A percentile compares a stretch with the other conserved stretches of the same genome.
phyloP scores from a whole-genome alignment of 2,113 vertebrate genomes.

The Glareola pratincola region DNA sequence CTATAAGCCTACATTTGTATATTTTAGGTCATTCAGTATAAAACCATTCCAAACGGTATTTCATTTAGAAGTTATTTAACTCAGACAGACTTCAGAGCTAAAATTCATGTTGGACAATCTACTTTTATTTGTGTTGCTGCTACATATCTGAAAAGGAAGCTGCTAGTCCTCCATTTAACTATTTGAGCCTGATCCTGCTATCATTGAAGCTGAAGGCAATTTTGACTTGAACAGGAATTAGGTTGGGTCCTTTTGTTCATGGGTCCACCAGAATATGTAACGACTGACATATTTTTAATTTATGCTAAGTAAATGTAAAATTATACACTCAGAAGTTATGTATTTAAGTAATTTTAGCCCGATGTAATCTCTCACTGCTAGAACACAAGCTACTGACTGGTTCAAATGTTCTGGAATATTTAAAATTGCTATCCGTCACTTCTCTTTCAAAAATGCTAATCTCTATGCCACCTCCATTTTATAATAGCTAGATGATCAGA shows the following conservation, averaged over 20 bases:
- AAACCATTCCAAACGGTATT: conserved; percentile 20
- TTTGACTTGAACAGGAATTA: neutral
- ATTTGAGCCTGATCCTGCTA: neutral
- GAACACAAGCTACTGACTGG: neutral
- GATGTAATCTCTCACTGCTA: neutral
- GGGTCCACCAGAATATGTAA: neutral
- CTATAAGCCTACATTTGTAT: neutral
- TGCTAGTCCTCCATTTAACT: neutral
- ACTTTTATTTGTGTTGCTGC: conserved; percentile 2
- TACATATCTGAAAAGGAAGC: neutral
- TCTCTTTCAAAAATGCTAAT: neutral
- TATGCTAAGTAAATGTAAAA: neutral
- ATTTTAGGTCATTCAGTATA: neutral
- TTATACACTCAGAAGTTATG: neutral
- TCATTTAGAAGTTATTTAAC: conserved; percentile 36
- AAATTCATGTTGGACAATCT: neutral
- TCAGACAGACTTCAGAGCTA: neutral
- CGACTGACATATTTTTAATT: neutral
- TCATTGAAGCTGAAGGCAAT: neutral
- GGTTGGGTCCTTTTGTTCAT: neutral
- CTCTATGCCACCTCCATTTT: neutral
- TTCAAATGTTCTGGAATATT: neutral
- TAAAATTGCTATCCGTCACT: neutral
- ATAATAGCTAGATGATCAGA: neutral
- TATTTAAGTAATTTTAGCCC: neutral